phyloP scores from a whole-genome alignment of 2,797 vertebrate species.

The Australoheros facetus region DNA sequence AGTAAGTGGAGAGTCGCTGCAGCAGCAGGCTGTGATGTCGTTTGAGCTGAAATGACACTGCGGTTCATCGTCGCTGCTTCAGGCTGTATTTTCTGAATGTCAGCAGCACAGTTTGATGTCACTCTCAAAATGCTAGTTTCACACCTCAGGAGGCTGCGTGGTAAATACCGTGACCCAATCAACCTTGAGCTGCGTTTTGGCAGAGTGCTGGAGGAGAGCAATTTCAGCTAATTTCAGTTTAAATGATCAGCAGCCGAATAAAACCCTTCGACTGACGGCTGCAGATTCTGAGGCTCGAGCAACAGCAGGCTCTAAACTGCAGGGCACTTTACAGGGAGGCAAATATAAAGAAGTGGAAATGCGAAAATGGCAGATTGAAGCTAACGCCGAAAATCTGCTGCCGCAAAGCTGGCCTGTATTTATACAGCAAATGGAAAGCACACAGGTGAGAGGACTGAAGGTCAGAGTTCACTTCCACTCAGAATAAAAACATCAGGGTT shows the following conservation, averaged over 20 bases:
- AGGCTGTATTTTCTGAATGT: conserved; percentile 14
- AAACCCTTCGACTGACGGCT: neutral
- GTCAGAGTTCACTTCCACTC: no score
- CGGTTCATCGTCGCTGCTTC: neutral
- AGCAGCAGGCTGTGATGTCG: neutral
- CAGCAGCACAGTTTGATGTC: conserved; percentile 16
- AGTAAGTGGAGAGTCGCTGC: no score
- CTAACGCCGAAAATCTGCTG: no score
- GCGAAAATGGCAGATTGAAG: no score
- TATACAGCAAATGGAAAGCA: no score
- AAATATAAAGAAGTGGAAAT: no score
- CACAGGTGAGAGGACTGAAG: no score
- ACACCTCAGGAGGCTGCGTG: conserved; percentile 1
- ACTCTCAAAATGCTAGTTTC: conserved; percentile 1
- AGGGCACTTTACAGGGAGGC: no score
- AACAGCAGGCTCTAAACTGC: no score
- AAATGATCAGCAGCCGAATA: neutral
- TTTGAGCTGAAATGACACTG: neutral
- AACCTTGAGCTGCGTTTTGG: neutral
- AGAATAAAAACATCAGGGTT: no score
- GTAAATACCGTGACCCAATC: conserved; percentile 3
- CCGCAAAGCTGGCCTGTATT: no score
- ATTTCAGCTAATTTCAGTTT: neutral
- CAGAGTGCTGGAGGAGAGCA: neutral
- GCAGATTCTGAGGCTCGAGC: no score